These are phyloP conservation scores for Colius striatus DNA, from an alignment of 2,113 vertebrate genomes.

Conservation along the genomic window DNA sequence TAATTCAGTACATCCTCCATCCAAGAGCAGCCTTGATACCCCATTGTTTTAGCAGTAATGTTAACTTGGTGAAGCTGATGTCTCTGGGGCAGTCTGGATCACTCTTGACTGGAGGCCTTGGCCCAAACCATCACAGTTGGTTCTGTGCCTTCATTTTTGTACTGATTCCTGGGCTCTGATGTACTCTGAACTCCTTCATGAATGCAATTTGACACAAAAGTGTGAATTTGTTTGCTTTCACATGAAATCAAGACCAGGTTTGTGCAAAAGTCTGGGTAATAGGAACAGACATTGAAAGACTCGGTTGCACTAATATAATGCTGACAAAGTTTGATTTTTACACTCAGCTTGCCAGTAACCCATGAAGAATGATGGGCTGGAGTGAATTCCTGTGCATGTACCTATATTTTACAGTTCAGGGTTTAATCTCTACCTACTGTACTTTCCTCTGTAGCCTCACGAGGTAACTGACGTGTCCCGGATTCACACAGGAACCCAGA, in stretches of 20 bases:
- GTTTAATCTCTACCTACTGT: neutral
- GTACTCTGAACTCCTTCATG: neutral
- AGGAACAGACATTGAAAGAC: neutral
- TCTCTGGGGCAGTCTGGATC: neutral
- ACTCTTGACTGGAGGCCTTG: neutral
- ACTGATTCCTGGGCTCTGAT: neutral
- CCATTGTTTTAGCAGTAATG: fast-evolving
- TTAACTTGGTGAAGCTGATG: neutral
- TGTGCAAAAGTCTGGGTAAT: neutral
- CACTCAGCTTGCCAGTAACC: neutral
- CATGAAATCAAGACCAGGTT: neutral
- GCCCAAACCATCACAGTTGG: neutral
- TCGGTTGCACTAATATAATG: neutral
- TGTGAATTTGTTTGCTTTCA: neutral
- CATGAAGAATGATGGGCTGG: neutral
- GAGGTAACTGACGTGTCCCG: neutral
- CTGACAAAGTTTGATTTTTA: neutral
- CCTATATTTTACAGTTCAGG: neutral
- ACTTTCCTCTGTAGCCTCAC: neutral
- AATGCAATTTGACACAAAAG: neutral
- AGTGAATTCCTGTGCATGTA: neutral
- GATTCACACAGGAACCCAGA: neutral
- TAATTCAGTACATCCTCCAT: neutral
- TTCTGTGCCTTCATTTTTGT: neutral
- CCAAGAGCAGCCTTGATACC: neutral